Percentiles rank a stretch among this genome's conserved stretches.
Evolutionary conservation across 2,113 vertebrate genomes (phyloP).

Genomic region (Atherinomorus stipes): DNA sequence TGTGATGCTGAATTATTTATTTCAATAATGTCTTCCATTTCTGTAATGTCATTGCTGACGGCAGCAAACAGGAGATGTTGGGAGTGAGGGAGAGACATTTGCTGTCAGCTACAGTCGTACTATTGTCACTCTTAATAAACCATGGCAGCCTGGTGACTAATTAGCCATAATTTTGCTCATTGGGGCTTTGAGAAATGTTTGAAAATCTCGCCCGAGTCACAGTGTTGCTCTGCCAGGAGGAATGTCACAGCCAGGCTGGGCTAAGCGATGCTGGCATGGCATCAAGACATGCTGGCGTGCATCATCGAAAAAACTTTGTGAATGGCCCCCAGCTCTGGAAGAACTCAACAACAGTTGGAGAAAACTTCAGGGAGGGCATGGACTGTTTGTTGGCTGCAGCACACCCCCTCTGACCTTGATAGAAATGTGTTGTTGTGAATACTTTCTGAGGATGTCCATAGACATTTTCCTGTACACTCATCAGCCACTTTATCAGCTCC

Average conservation of each 20-base stretch:
- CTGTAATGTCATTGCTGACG: conserved; percentile 51
- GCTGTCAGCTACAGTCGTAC: conserved; percentile 66
- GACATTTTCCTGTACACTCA: too few relatives aligned
- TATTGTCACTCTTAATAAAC: conserved; percentile 77
- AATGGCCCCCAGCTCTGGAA: conserved; percentile 29
- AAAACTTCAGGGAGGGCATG: conserved; percentile 42
- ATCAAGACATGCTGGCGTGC: conserved; percentile 68
- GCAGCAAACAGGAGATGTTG: conserved; percentile 22
- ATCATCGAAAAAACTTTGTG: conserved; percentile 43
- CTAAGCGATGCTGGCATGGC: conserved; percentile 68
- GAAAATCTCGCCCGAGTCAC: conserved; percentile 60
- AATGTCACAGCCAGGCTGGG: conserved; percentile 70
- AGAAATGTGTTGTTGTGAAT: not conserved
- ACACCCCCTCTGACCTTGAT: conserved; percentile 44
- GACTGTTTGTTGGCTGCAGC: conserved; percentile 9
- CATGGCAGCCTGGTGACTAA: conserved; percentile 74
- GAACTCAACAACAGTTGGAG: conserved; percentile 21
- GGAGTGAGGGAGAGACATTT: conserved; percentile 21
- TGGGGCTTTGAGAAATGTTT: conserved; percentile 65
- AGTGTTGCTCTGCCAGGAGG: conserved; percentile 69
- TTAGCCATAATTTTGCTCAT: conserved; percentile 76
- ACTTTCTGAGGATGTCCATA: not conserved
- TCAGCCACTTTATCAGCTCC: too few relatives aligned
- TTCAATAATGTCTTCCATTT: conserved; percentile 47
- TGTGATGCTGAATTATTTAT: conserved; percentile 57